Evolutionary conservation across 2,113 vertebrate species (phyloP), one percentile per base, ranked within the genome.

Genomic region (Heteronetta atricapilla): DNA sequence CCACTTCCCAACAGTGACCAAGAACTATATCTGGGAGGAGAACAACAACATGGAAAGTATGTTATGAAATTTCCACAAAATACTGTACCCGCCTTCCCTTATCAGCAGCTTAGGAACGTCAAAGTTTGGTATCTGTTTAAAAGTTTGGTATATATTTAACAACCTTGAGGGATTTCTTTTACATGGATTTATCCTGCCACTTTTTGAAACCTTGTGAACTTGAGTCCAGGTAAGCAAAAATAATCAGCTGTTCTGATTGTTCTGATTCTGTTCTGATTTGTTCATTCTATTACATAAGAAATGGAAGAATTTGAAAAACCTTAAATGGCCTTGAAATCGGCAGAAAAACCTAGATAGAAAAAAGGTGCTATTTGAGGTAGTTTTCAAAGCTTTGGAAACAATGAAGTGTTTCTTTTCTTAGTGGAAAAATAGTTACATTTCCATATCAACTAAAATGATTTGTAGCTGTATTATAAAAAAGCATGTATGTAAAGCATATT

Each of bases 331-430:
- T 72, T 64, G 52, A 82, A 88, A 90, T 58, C 44, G 80, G 48
- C 2, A 6, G 64, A 82, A 88, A 91, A 90, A 53, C 83, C 77
- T 95, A 87, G 80, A 94, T 12, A 62, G 44, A 50, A 29, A 68
- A 87, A 92, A 92, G 28, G 50, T n/a, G 44, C 25, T 78, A 69
- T 42, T 60, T 67, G 44, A 38, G 21, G 60, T 84, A 78, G 38
- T 81, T 86, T 89, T 78, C 75, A 94, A 95, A 93, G 79, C 68
- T 40, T 40, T 81, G 90, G 85, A 93, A 94, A 91, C 5, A 86
- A 77, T 84, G 11, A 93, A 86, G 74, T 64, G 29, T 79, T 92
- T 82, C 13, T 90, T 84, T 86, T 90, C 26, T 1, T 38, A 75
- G 23, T 81, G 79, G 77, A 94, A 95, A 95, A 80, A 38, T 20